Evolutionary conservation across 2,888 invertebrate species (phyloP), one percentile per base, ranked within the genome.

Genomic region (Metacarcinus magister): DNA sequence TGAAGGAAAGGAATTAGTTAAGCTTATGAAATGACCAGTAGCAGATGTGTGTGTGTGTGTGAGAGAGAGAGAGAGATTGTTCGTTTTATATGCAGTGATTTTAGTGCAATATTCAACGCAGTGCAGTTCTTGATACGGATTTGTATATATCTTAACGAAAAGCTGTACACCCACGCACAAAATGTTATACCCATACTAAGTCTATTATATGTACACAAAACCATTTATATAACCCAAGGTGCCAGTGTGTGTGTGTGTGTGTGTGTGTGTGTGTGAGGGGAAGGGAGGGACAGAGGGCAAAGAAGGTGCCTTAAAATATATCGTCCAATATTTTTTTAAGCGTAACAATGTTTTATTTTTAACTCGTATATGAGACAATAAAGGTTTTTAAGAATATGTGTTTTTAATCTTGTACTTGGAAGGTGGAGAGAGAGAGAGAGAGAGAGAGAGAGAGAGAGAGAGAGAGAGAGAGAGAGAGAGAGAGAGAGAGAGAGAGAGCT

Each of bases 261-360:
- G 60, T 0, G 8, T 7, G 2, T 1, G 2, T 7, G 54, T 10
- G 54, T 1, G 2, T 16, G 60, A 23, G 23, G 60, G 60, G 60
- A 60, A 23, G 60, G 60, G 19, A 19, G 60, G 60, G 8, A 60
- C 19, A 19, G 19, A 19, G 60, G 60, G 89, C 89, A 89, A 19
- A 89, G 89, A 16, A 39, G 32, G 39, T 89, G 89, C 43, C 89
- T 39, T 89, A 89, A 89, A 89, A 89, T 60, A 60, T 60, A 60
- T 60, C 60, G 60, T 60, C 60, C 60, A 60, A 19, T 60, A 60
- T 60, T 60, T 60, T 60, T 60, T 16, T 60, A 60, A 60, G 16
- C 60, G 19, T 60, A 60, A 60, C 19, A 60, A 23, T 60, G 19
- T 60, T 60, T 60, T 60, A 60, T 60, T 60, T 60, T 60, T 60